Base-by-base conservation (phyloP, 2,797 vertebrate genomes). In the Sebastes trivittatus region DNA sequence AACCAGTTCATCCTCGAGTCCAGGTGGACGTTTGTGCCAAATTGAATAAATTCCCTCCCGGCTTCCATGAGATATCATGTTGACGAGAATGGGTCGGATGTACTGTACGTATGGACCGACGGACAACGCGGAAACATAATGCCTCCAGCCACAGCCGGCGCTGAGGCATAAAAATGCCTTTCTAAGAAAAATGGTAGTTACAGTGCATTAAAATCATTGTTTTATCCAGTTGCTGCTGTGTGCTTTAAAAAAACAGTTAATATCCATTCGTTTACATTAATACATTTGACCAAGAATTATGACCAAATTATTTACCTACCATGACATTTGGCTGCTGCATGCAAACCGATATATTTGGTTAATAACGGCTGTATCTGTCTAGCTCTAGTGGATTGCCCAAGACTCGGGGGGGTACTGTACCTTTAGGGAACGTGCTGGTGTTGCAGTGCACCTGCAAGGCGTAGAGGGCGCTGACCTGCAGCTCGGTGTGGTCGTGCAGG, bases 371-470 rank as follows among this genome's bases (percentile, higher is more conserved):
- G 8, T n/a, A 52, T 75, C 9, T 1, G 29, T 38, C 4, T 3
- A 3, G 4, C 49, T 64, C 5, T 34, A 2, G 52, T 5, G 59
- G 25, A 7, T 2, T 22, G n/a, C 5, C 11, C 1, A 2, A 4
- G 16, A 14, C 18, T 4, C 6, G 11, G 3, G 13, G 13, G 25
- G 16, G 23, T n/a, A 2, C 6, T 82, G 6, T 88, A 99, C 98
- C 98, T 98, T 99, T 99, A 56, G 98, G 98, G 83, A 99, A 99
- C 77, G 93, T 92, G 80, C 94, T 97, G 93, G 96, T 94, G 83
- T 98, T 97, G 96, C 98, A 99, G 96, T 99, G 98, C 93, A 99
- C 97, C 96, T 99, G 98, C 86, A 99, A 96, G 25, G 98, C 98
- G 29, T 98, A 99, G n/a, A 99, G 95, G 83, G 98, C 98, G 82